Percentiles rank a stretch among this genome's conserved stretches.
phyloP scores from a whole-genome alignment of 2,888 invertebrate genomes.

The Idaea aversata region DNA sequence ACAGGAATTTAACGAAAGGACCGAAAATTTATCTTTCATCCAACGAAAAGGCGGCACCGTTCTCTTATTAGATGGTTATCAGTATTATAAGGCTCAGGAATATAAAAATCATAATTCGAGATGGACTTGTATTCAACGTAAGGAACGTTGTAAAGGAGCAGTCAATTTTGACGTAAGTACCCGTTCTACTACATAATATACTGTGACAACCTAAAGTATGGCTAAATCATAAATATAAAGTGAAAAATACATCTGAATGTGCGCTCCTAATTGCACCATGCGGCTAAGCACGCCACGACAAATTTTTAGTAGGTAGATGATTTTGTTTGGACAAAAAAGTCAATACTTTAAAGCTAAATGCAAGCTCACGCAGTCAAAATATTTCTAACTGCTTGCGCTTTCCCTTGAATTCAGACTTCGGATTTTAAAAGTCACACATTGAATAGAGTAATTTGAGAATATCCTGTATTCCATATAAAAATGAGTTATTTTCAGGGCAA shows the following conservation, averaged over 20 bases:
- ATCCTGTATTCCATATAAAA: neutral
- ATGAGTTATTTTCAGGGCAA: neutral
- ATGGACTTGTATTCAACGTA: neutral
- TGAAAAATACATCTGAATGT: neutral
- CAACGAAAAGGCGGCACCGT: neutral
- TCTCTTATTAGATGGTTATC: neutral
- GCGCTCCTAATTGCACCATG: too few relatives aligned
- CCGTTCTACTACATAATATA: neutral
- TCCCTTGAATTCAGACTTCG: too few relatives aligned
- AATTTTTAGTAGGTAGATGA: too few relatives aligned
- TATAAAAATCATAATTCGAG: neutral
- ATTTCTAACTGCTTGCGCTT: too few relatives aligned
- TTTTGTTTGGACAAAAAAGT: too few relatives aligned
- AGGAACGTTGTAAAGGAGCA: neutral
- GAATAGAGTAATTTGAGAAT: neutral
- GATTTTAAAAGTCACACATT: too few relatives aligned
- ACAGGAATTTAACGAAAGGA: neutral
- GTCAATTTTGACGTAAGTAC: neutral
- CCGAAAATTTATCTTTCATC: neutral
- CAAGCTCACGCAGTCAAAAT: too few relatives aligned
- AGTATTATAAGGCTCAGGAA: neutral
- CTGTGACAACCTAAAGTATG: neutral
- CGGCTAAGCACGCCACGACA: too few relatives aligned
- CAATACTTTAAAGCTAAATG: too few relatives aligned
- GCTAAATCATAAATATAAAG: neutral